These are phyloP conservation scores for Metacarcinus magister DNA, from an alignment of 2,888 invertebrate species.

Conservation along the genomic window DNA sequence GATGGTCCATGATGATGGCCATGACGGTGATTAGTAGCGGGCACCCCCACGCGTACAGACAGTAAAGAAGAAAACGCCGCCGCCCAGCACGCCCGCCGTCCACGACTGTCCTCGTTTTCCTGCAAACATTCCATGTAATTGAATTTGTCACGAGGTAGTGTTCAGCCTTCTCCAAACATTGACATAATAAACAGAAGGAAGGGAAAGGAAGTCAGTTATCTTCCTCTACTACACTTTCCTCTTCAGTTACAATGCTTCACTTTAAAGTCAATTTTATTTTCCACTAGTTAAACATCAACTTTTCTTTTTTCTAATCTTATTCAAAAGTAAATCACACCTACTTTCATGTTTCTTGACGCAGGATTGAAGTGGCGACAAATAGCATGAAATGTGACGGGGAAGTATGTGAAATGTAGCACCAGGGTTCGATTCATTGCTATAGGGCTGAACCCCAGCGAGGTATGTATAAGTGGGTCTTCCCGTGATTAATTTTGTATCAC, in stretches of 20 bases:
- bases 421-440: too few relatives aligned
- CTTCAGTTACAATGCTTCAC: not conserved
- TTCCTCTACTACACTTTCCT: not conserved
- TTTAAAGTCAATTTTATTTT: not conserved
- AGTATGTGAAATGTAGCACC: too few relatives aligned
- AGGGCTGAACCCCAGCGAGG: too few relatives aligned
- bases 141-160: not conserved
- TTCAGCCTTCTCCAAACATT: not conserved
- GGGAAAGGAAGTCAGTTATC: not conserved
- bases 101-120: slow-evolving; percentile 68
- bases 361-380: not conserved
- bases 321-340: too few relatives aligned
- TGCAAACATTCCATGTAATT: not conserved
- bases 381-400: too few relatives aligned
- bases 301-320: not conserved
- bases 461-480: too few relatives aligned
- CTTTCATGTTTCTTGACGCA: too few relatives aligned
- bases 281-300: not conserved
- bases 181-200: not conserved
- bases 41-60: slow-evolving; percentile 90
- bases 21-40: slow-evolving; percentile 87
- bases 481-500: too few relatives aligned
- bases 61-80: slow-evolving; percentile 89
- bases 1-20: slow-evolving; percentile 87
- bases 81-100: slow-evolving; percentile 84